A percentile compares a stretch with the other conserved stretches of the same genome.
These are phyloP conservation scores for Gobiocypris rarus DNA, from an alignment of 2,113 vertebrate genomes.

Conservation along the genomic window DNA sequence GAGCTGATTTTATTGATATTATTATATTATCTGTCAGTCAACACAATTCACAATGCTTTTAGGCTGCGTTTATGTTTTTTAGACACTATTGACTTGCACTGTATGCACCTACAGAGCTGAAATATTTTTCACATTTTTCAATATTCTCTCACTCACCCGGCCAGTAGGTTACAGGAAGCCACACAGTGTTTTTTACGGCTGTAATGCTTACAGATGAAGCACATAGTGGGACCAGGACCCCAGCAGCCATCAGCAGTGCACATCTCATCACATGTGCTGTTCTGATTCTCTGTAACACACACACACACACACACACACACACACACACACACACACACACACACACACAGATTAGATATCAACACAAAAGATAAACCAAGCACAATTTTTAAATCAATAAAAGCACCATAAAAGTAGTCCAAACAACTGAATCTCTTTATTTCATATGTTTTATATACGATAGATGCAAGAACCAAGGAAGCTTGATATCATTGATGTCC, in stretches of 20 bases:
- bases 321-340: conserved; percentile 42
- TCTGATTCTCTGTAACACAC: conserved; percentile 66
- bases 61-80: too few relatives aligned
- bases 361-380: neutral
- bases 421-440: too few relatives aligned
- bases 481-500: too few relatives aligned
- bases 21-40: too few relatives aligned
- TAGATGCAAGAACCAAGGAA: too few relatives aligned
- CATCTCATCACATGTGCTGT: conserved; percentile 80
- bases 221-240: conserved; percentile 88
- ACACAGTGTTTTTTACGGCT: conserved; percentile 84
- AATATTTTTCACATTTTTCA: too few relatives aligned
- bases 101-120: too few relatives aligned
- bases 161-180: conserved; percentile 84
- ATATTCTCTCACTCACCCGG: conserved; percentile 84
- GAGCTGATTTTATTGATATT: too few relatives aligned
- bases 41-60: too few relatives aligned
- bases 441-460: too few relatives aligned
- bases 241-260: conserved; percentile 89
- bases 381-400: neutral
- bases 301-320: neutral
- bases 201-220: conserved; percentile 83
- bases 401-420: neutral
- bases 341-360: neutral
- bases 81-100: too few relatives aligned